These are phyloP conservation scores for Zhuqinia jingwanae DNA, from an alignment of 2,888 invertebrate species.

Conservation along the genomic window DNA sequence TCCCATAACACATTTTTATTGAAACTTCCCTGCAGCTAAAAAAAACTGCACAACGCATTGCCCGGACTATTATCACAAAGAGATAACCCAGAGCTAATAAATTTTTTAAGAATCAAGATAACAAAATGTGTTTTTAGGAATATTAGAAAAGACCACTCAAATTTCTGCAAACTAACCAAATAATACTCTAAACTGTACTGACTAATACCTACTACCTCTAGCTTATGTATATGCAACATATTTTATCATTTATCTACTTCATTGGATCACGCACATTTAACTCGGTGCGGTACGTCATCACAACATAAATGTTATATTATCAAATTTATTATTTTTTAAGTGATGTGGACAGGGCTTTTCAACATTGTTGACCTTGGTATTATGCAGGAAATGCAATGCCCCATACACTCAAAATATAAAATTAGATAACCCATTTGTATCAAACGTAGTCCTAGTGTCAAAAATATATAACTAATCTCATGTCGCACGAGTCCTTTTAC, in stretches of 20 bases:
- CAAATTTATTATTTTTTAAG: background rate
- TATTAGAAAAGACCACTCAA: background rate
- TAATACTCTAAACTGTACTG: constrained; percentile 25
- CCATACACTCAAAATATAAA: background rate
- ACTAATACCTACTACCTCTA: background rate
- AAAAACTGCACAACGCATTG: background rate
- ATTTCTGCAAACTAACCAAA: background rate
- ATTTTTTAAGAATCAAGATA: background rate
- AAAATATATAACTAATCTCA: background rate
- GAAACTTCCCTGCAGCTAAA: background rate
- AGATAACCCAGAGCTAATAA: background rate
- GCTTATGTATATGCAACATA: background rate
- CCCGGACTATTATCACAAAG: background rate
- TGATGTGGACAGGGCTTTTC: too few relatives aligned
- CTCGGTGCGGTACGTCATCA: too few relatives aligned
- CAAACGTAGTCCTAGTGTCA: background rate
- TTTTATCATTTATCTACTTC: too few relatives aligned
- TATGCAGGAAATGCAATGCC: background rate
- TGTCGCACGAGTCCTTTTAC: background rate
- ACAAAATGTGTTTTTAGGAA: background rate
- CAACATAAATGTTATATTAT: background rate
- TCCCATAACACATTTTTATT: background rate
- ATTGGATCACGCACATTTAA: too few relatives aligned
- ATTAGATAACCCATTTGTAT: background rate
- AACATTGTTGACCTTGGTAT: too few relatives aligned